A percentile compares a stretch with the other conserved stretches of the same genome.
Conservation (phyloP, 2,888 invertebrate genomes). For the Entomobrya proxima region DNA sequence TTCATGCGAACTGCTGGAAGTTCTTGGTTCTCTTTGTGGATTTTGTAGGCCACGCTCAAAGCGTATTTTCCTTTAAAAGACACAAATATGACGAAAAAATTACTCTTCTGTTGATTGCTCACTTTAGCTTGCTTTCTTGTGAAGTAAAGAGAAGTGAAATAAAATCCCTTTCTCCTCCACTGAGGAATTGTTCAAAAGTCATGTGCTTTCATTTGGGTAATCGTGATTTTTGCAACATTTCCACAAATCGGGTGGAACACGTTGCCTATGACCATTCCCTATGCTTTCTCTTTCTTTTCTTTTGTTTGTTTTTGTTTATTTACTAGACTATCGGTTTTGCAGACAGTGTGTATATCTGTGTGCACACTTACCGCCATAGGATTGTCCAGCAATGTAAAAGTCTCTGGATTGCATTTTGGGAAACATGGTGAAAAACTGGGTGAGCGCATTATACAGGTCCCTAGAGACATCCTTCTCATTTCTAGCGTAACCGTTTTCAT, state of each 20-base stretch:
- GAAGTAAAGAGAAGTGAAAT: background rate
- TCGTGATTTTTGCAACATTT: no score
- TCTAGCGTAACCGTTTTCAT: constrained; percentile 86
- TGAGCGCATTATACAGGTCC: constrained; percentile 86
- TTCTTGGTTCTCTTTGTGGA: constrained; percentile 82
- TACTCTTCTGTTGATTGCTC: constrained; percentile 10
- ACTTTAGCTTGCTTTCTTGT: background rate
- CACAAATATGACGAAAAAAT: constrained; percentile 71
- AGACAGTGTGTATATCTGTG: background rate
- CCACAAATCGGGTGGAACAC: background rate
- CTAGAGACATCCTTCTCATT: constrained; percentile 89
- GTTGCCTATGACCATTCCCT: background rate
- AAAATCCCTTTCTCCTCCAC: background rate
- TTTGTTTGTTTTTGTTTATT: background rate
- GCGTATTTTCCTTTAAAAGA: constrained; percentile 83
- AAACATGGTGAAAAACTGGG: constrained; percentile 91
- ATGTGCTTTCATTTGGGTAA: background rate
- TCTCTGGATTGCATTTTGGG: constrained; percentile 85
- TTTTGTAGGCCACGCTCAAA: constrained; percentile 82
- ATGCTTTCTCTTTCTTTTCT: background rate
- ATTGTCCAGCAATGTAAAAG: constrained; percentile 93
- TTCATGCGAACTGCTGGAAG: constrained; percentile 83
- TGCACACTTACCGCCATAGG: constrained; percentile 83
- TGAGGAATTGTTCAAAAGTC: background rate
- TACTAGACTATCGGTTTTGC: background rate